Evolutionary conservation across 2,888 invertebrate genomes (phyloP).

Genomic region (Lepidocyrtinus sp.): DNA sequence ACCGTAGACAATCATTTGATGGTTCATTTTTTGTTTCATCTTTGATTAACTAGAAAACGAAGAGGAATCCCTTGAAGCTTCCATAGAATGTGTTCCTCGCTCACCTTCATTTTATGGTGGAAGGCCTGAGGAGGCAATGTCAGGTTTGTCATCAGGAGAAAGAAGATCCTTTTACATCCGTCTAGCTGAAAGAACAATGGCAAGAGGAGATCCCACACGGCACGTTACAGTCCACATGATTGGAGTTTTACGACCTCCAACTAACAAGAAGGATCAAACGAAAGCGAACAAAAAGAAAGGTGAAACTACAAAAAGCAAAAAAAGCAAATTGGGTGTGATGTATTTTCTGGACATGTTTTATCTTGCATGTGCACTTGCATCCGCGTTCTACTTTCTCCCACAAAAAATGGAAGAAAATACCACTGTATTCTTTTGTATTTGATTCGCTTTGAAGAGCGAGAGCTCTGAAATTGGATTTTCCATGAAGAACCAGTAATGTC

Average conservation of each 20-base stretch:
- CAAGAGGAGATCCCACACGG: conserved; percentile 81
- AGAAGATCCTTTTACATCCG: conserved; percentile 74
- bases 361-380: not conserved
- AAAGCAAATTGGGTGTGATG: conserved; percentile 18
- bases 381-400: conserved; percentile 8
- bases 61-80: conserved; percentile 53
- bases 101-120: conserved; percentile 70
- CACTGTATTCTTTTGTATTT: not conserved
- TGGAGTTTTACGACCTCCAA: conserved; percentile 75
- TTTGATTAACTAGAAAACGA: conserved; percentile 45
- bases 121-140: conserved; percentile 69
- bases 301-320: conserved; percentile 26
- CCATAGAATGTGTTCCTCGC: conserved; percentile 68
- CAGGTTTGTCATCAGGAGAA: conserved; percentile 71
- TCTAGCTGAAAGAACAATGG: conserved; percentile 78
- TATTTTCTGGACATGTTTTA: not conserved
- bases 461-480: too few species aligned
- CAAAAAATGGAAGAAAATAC: not conserved
- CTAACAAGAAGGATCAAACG: conserved; percentile 65
- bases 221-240: conserved; percentile 82
- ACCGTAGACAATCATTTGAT: too few species aligned
- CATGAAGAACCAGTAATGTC: too few species aligned
- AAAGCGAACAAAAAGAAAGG: conserved; percentile 69
- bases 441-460: not conserved
- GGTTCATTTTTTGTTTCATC: not conserved